phyloP scores from a whole-genome alignment of 1,140 invertebrate species.

The Tribolium madens region DNA sequence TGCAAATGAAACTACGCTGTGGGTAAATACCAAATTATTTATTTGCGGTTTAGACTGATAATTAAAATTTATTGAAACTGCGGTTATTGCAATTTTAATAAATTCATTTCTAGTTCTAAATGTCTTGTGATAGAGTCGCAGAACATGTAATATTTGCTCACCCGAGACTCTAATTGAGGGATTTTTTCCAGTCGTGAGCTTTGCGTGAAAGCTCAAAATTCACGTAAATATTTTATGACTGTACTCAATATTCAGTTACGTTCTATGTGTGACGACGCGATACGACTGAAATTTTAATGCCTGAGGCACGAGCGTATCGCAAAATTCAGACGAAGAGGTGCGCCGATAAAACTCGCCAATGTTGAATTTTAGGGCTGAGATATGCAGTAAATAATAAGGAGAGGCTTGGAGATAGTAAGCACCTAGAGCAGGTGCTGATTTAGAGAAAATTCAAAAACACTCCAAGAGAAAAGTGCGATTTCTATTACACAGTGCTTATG shows the following conservation, averaged over 20 bases:
- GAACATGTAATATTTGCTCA: slow-evolving; percentile 28
- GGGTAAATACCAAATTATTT: background rate
- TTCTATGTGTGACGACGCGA: slow-evolving; percentile 31
- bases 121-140: slow-evolving; percentile 38
- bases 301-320: slow-evolving; percentile 29
- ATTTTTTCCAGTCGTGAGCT: slow-evolving; percentile 2
- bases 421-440: no score
- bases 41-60: background rate
- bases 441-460: no score
- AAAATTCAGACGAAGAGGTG: slow-evolving; percentile 7
- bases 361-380: slow-evolving; percentile 24
- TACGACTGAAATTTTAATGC: slow-evolving; percentile 45
- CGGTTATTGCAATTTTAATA: background rate
- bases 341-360: slow-evolving; percentile 3
- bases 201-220: slow-evolving; percentile 40
- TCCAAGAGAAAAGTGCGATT: no score
- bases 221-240: slow-evolving; percentile 42
- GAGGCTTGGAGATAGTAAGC: background rate
- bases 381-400: slow-evolving; percentile 37
- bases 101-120: slow-evolving; percentile 13
- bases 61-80: background rate
- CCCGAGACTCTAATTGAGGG: slow-evolving; percentile 1
- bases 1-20: background rate
- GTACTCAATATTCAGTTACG: slow-evolving; percentile 42
- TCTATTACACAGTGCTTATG: no score